Evolutionary conservation across 2,888 invertebrate species (phyloP), one percentile per base, ranked within the genome.

Genomic region (Platycheirus albimanus): DNA sequence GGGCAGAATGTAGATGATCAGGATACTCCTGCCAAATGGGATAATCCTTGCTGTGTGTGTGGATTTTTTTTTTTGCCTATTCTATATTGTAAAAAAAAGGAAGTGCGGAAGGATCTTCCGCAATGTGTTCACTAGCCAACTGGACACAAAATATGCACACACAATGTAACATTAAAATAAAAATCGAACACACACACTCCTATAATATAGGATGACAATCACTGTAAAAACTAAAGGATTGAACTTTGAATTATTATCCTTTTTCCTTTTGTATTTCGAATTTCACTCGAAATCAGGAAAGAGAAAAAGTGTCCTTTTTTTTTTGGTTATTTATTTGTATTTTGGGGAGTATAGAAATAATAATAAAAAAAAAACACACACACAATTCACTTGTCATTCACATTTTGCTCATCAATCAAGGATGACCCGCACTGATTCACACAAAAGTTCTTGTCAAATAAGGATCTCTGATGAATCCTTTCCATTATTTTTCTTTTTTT

Each of bases 91-190:
- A 3, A 36, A n/a, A 5, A 69, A 20, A 36, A 61, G 2, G 43
- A 54, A 67, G 38, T 71, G 70, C 70, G 47, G 70, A 76, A 70
- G 58, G 66, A 76, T 71, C 76, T 76, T 80, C 81, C 81, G 81
- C 81, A 81, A 71, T 81, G 81, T 76, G 71, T 81, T 81, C 54
- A 67, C 81, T 71, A 71, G 81, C 76, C 81, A 81, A 71, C 76
- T 76, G 66, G 81, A 76, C 81, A 67, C 66, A 47, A 41, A n/a
- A 3, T 13, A 5, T 13, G 19, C 10, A 56, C 47, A 74, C 56
- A 69, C 61, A 58, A 56, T 41, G 64, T 63, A 51, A 52, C 66
- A 36, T 7, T 17, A 15, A 30, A 67, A 41, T 19, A 10, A 24
- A 47, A 51, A 43, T 30, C 24, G 24, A 72, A 52, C 49, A 33